A percentile compares a stretch with the other conserved stretches of the same genome.
These are phyloP conservation scores for Drosophila subsilvestris DNA, from an alignment of 2,888 invertebrate genomes.

Conservation along the genomic window DNA sequence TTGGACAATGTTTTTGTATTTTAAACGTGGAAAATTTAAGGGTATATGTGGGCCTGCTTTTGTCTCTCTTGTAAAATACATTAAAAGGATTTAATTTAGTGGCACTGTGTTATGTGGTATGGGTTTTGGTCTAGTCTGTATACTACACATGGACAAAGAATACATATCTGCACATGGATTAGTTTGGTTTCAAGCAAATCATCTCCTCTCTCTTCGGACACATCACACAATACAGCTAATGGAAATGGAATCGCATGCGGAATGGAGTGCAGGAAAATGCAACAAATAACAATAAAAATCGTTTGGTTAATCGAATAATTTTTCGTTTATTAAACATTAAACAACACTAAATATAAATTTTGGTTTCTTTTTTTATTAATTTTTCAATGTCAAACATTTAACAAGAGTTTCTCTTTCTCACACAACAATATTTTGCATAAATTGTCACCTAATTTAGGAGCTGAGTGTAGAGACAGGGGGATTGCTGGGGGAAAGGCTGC, in stretches of 20 bases:
- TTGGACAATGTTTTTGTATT: no score
- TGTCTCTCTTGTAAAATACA: no score
- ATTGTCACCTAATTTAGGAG: constrained; percentile 36
- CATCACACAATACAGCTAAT: constrained; percentile 25
- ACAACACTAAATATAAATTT: constrained; percentile 63
- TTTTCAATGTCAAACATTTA: constrained; percentile 43
- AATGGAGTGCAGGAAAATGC: constrained; percentile 51
- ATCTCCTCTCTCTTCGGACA: constrained; percentile 37
- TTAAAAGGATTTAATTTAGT: no score
- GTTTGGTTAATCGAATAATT: constrained; percentile 62
- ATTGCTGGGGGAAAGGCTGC: constrained; percentile 41
- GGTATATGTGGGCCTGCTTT: no score
- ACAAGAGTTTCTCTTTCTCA: constrained; percentile 34
- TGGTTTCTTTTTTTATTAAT: constrained; percentile 38
- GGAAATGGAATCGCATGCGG: constrained; percentile 28
- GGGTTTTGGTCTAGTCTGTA: neutral
- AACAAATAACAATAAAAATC: constrained; percentile 39
- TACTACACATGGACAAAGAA: constrained; percentile 1
- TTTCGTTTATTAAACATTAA: constrained; percentile 73
- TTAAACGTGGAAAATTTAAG: no score
- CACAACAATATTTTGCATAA: constrained; percentile 36
- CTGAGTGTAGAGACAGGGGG: neutral
- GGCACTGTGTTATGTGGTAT: neutral
- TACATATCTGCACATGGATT: constrained; percentile 8
- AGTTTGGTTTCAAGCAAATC: constrained; percentile 30